Conservation (phyloP, 2,113 vertebrate genomes). For the Edolisoma coerulescens region DNA sequence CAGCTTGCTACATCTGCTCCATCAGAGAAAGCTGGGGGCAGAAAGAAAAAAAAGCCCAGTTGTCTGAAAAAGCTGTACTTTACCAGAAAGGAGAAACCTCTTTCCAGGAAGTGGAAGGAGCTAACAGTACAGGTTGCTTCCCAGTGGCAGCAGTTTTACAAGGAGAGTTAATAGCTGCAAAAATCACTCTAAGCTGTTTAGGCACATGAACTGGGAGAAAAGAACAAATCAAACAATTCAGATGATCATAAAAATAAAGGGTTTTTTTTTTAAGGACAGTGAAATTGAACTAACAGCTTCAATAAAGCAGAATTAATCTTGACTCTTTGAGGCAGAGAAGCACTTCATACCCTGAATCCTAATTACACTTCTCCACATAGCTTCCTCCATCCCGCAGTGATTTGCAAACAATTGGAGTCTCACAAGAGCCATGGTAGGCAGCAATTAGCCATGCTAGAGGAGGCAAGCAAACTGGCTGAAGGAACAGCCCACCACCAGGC, state of each 20-base stretch:
- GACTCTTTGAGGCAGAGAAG: not conserved
- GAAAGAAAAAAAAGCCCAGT: not conserved
- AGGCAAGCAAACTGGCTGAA: not conserved
- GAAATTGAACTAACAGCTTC: not conserved
- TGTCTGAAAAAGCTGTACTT: not conserved
- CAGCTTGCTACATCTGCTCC: not conserved
- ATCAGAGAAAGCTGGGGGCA: not conserved
- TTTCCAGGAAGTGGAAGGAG: not conserved
- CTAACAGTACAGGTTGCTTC: not conserved
- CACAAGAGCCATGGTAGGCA: not conserved
- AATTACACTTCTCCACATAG: not conserved
- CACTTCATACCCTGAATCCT: not conserved
- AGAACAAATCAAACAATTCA: not conserved
- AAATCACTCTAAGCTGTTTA: not conserved
- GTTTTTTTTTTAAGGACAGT: not conserved
- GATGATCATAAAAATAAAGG: not conserved
- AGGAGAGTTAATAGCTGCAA: not conserved
- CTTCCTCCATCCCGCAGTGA: not conserved
- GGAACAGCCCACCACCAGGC: not conserved
- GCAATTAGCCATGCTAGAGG: not conserved
- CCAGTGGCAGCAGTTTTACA: not conserved
- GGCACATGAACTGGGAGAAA: not conserved
- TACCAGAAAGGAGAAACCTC: not conserved
- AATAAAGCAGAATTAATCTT: not conserved
- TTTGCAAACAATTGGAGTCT: not conserved